Evolutionary conservation across 2,113 vertebrate species (phyloP).

Genomic region (Micronycteris hirsuta): DNA sequence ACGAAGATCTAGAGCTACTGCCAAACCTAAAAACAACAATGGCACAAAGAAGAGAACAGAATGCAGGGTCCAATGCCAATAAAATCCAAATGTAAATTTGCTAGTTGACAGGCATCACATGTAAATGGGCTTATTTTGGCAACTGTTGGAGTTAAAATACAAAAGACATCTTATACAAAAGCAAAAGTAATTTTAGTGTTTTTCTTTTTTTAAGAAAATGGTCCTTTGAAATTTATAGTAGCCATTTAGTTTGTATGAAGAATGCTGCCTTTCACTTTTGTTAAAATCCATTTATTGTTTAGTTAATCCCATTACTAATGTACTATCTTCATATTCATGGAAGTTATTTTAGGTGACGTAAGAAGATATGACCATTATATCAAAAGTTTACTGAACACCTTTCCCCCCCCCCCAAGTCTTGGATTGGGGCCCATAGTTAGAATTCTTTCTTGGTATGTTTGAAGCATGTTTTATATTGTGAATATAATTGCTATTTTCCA

Average conservation of each 20-base stretch:
- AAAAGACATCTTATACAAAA: slow-evolving; percentile 71
- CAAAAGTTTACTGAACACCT: slow-evolving; percentile 11
- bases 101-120: slow-evolving; percentile 71
- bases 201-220: slow-evolving; percentile 47
- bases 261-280: slow-evolving; percentile 50
- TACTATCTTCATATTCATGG: slow-evolving; percentile 45
- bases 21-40: slow-evolving; percentile 76
- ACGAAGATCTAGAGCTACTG: slow-evolving; percentile 70
- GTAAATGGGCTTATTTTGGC: slow-evolving; percentile 81
- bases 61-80: slow-evolving; percentile 72
- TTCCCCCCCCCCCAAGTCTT: background rate
- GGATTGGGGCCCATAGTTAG: background rate
- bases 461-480: slow-evolving; percentile 21
- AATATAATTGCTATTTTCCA: background rate
- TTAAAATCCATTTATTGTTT: slow-evolving; percentile 59
- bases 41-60: slow-evolving; percentile 71
- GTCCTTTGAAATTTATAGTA: slow-evolving; percentile 49
- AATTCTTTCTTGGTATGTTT: slow-evolving; percentile 28
- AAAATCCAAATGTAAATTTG: slow-evolving; percentile 79
- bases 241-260: slow-evolving; percentile 52
- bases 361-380: slow-evolving; percentile 19
- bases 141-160: slow-evolving; percentile 69
- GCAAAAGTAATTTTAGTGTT: slow-evolving; percentile 65
- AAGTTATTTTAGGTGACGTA: slow-evolving; percentile 53
- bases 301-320: slow-evolving; percentile 45